phyloP scores from a whole-genome alignment of 1,140 invertebrate genomes.

The Drosophila watanabei region DNA sequence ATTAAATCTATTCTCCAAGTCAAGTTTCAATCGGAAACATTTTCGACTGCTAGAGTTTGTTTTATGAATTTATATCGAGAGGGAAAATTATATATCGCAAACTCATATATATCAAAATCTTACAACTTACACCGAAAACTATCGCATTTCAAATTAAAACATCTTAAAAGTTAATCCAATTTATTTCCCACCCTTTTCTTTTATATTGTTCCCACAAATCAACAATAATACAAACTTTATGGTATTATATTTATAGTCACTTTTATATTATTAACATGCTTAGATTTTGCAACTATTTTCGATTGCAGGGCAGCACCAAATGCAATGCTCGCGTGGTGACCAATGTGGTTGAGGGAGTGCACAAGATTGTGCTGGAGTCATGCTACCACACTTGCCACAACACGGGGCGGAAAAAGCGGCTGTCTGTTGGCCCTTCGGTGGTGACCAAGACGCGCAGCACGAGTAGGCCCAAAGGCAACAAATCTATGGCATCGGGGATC shows the following conservation, averaged over 20 bases:
- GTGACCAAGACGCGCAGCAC: constrained; percentile 10
- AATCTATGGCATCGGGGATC: neutral
- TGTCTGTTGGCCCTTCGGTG: constrained; percentile 13
- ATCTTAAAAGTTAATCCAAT: neutral
- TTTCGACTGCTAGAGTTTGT: too few species aligned
- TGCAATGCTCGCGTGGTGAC: constrained; percentile 84
- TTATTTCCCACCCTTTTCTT: neutral
- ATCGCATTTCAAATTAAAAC: too few species aligned
- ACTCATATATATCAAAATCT: too few species aligned
- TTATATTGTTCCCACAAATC: neutral
- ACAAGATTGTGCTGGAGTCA: constrained; percentile 78
- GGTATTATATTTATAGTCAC: neutral
- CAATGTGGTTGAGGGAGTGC: constrained; percentile 76
- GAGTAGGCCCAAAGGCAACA: constrained; percentile 10
- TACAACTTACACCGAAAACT: too few species aligned
- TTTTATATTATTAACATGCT: neutral
- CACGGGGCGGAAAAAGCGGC: constrained; percentile 71
- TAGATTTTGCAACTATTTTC: neutral
- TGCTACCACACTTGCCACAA: constrained; percentile 78
- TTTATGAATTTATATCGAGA: too few species aligned
- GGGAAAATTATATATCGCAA: too few species aligned
- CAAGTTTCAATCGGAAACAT: too few species aligned
- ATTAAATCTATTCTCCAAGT: too few species aligned
- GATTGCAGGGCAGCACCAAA: constrained; percentile 80
- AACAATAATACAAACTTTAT: neutral